Conservation (phyloP, 2,888 invertebrate genomes). For the Eutolmus rufibarbis region DNA sequence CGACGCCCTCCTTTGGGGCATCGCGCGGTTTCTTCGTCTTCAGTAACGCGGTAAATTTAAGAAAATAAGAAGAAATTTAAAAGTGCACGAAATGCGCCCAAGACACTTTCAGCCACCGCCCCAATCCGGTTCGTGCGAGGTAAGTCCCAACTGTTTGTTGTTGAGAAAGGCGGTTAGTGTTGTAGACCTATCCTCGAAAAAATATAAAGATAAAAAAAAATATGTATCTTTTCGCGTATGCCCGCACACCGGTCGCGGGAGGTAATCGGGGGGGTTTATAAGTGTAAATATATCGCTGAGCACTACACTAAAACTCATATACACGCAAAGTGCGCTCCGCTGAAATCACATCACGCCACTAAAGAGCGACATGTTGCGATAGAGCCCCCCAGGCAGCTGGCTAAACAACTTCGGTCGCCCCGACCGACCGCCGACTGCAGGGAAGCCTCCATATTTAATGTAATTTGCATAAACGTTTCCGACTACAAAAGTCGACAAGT, state of each 20-base stretch:
- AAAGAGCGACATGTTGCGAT: not conserved
- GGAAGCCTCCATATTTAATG: not conserved
- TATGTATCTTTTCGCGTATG: not conserved
- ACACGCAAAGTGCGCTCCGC: not conserved
- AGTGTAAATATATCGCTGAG: not conserved
- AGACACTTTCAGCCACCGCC: not conserved
- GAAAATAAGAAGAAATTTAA: not conserved
- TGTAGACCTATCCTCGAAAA: not conserved
- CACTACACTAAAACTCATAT: not conserved
- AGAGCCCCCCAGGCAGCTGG: not conserved
- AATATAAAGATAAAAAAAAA: not conserved
- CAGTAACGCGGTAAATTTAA: not conserved
- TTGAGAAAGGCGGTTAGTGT: not conserved
- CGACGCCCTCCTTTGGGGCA: not conserved
- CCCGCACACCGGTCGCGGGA: not conserved
- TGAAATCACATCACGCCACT: not conserved
- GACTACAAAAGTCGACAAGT: not conserved
- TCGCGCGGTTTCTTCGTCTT: not conserved
- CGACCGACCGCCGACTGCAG: not conserved
- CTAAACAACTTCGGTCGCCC: not conserved
- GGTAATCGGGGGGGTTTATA: not conserved
- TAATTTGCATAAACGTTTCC: slow-evolving; percentile 23
- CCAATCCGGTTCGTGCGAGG: not conserved
- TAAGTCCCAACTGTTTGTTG: not conserved
- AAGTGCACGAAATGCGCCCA: not conserved